Percentiles rank a stretch among this genome's conserved stretches.
Evolutionary conservation across 2,888 invertebrate species (phyloP).

Genomic region (Gari tellinella): DNA sequence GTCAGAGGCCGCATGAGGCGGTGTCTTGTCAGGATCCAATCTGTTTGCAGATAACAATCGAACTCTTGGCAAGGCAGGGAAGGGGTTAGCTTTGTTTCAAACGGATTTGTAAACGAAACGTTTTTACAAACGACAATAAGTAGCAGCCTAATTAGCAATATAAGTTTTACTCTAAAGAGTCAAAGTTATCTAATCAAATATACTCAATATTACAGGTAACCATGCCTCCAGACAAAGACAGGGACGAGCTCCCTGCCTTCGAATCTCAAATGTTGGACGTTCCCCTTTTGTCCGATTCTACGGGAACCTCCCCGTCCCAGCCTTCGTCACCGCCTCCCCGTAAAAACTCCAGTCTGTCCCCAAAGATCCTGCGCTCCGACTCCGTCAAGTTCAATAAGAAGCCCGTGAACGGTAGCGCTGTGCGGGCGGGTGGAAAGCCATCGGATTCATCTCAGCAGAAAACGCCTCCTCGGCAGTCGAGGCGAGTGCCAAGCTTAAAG

Average conservation of each 20-base stretch:
- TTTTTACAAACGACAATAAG: too few species aligned
- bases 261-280: slow-evolving; percentile 6
- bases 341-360: slow-evolving; percentile 56
- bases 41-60: too few species aligned
- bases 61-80: too few species aligned
- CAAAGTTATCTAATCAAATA: too few species aligned
- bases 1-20: too few species aligned
- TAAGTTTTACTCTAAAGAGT: too few species aligned
- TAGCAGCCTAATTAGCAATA: too few species aligned
- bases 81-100: too few species aligned
- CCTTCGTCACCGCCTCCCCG: slow-evolving; percentile 43
- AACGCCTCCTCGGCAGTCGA: slow-evolving; percentile 69
- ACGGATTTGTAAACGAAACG: too few species aligned
- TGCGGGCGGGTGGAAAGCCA: slow-evolving; percentile 58
- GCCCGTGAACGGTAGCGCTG: slow-evolving; percentile 75
- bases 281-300: slow-evolving; percentile 18
- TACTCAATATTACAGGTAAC: slow-evolving; percentile 13
- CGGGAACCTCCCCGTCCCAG: slow-evolving; percentile 6
- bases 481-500: slow-evolving; percentile 80
- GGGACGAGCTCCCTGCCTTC: background rate
- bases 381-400: slow-evolving; percentile 76
- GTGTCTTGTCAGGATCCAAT: too few species aligned
- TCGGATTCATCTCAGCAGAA: slow-evolving; percentile 39
- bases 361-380: slow-evolving; percentile 75
- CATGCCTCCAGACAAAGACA: slow-evolving; percentile 18